Conservation (phyloP, 2,113 vertebrate species). For the Pagrus major region DNA sequence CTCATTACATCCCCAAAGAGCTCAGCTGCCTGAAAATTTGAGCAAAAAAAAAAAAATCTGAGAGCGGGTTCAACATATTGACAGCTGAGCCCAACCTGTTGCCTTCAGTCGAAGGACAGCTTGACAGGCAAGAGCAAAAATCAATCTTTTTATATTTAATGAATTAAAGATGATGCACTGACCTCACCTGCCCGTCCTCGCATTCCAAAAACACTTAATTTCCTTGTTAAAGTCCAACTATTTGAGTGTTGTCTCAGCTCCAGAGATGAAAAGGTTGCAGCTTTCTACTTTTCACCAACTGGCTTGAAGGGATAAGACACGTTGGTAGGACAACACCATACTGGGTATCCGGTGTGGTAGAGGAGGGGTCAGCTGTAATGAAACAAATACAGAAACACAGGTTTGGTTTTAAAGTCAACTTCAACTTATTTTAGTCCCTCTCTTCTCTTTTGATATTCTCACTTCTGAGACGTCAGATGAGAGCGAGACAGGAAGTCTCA, state of each 20-base stretch:
- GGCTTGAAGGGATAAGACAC: neutral
- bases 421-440: neutral
- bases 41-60: neutral
- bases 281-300: neutral
- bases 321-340: neutral
- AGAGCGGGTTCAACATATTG: neutral
- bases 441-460: neutral
- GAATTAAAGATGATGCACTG: conserved; percentile 24
- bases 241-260: neutral
- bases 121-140: neutral
- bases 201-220: conserved; percentile 6
- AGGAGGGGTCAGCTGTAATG: neutral
- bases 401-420: neutral
- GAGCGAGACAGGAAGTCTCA: too few relatives aligned
- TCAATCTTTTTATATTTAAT: neutral
- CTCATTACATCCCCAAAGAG: neutral
- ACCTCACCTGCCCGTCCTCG: neutral
- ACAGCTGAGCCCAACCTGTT: conserved; percentile 27
- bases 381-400: neutral
- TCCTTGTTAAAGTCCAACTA: neutral
- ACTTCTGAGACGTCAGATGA: too few relatives aligned
- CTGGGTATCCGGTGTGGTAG: neutral
- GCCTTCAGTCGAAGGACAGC: conserved; percentile 17
- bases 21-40: conserved; percentile 9
- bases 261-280: neutral